phyloP scores from a whole-genome alignment of 2,888 invertebrate genomes.

The Blera fallax region DNA sequence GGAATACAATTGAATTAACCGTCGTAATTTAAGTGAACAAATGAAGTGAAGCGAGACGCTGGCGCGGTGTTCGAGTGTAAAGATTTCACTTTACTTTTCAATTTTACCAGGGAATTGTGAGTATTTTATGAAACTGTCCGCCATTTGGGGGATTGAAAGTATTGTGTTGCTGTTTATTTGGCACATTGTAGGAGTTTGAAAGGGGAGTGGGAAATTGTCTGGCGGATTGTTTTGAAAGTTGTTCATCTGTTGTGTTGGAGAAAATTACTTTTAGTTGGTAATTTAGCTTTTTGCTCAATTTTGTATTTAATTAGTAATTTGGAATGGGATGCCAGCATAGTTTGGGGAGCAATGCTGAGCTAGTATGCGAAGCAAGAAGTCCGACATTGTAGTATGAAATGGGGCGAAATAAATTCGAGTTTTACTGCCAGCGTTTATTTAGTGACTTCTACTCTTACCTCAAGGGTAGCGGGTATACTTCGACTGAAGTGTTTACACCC shows the following conservation, averaged over 20 bases:
- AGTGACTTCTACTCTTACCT: no score
- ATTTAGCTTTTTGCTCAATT: not conserved
- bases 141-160: not conserved
- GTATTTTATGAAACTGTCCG: constrained; percentile 11
- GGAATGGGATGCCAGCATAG: no score
- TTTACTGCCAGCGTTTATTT: no score
- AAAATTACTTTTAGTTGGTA: not conserved
- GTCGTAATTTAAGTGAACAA: constrained; percentile 51
- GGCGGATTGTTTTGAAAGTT: not conserved
- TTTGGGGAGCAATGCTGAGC: no score
- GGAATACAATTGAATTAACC: constrained; percentile 64
- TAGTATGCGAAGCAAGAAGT: no score
- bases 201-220: not conserved
- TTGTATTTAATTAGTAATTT: no score
- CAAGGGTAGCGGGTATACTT: no score
- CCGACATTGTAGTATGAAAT: no score
- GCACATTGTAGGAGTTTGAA: not conserved
- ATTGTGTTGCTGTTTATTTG: not conserved
- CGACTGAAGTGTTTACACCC: no score
- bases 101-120: not conserved
- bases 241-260: not conserved
- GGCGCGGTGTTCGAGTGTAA: not conserved
- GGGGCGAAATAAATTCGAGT: no score
- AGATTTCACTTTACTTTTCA: constrained; percentile 30
- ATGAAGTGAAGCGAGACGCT: constrained; percentile 46